Percentiles rank a stretch among this genome's conserved stretches.
Conservation (phyloP, 2,797 vertebrate species). For the Aldrovandia affinis region DNA sequence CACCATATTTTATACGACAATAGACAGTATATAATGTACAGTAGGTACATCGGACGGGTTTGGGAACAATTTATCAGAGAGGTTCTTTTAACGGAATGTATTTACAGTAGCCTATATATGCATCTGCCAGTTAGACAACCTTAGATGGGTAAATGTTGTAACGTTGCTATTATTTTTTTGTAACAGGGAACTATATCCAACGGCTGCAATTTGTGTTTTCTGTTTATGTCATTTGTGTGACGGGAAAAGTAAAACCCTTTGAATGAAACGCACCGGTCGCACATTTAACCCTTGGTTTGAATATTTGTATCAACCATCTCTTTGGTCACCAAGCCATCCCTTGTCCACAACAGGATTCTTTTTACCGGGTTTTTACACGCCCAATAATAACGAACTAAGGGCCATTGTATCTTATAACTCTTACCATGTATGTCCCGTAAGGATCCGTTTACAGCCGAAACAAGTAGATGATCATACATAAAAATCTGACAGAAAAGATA, state of each 20-base stretch:
- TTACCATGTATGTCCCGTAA: background rate
- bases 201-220: background rate
- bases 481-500: too few relatives aligned
- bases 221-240: background rate
- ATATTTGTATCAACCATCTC: background rate
- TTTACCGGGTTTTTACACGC: background rate
- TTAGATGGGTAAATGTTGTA: too few relatives aligned
- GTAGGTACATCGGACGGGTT: background rate
- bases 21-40: background rate
- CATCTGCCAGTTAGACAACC: background rate
- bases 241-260: background rate
- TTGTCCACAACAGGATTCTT: too few relatives aligned
- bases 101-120: too few relatives aligned
- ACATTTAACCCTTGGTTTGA: background rate
- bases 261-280: background rate
- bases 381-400: background rate
- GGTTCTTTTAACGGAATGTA: too few relatives aligned
- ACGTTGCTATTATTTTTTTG: too few relatives aligned
- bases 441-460: background rate
- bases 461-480: background rate
- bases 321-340: too few relatives aligned
- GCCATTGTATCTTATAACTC: background rate
- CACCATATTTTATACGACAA: background rate
- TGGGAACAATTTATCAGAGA: background rate
- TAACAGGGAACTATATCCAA: background rate